A percentile compares a stretch with the other conserved stretches of the same genome.
phyloP scores from a whole-genome alignment of 2,113 vertebrate species.

The Acrocephalus kingi region DNA sequence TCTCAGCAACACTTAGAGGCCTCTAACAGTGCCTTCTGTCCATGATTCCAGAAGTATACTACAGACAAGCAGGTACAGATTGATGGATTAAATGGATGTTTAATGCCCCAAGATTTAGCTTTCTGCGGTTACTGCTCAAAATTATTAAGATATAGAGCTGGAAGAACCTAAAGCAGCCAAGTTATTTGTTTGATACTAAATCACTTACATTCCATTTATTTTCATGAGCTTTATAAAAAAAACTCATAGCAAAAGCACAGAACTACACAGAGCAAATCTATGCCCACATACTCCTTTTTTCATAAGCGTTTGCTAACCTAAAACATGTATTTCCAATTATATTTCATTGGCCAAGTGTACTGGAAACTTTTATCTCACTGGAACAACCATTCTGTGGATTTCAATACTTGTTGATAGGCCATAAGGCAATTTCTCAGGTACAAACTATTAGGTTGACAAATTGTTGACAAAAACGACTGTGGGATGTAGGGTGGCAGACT shows the following conservation, averaged over 20 bases:
- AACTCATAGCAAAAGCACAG: not conserved
- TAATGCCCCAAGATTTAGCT: not conserved
- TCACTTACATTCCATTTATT: not conserved
- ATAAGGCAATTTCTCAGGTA: constrained; percentile 41
- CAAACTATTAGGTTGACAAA: constrained; percentile 54
- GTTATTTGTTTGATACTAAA: not conserved
- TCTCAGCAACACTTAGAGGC: not conserved
- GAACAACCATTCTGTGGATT: not conserved
- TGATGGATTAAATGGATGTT: not conserved
- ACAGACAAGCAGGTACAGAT: not conserved
- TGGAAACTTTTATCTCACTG: not conserved
- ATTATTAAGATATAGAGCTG: not conserved
- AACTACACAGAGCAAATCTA: not conserved
- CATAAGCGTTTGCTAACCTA: not conserved
- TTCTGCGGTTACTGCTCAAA: not conserved
- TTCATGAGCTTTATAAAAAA: not conserved
- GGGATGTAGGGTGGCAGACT: constrained; percentile 64
- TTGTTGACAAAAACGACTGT: constrained; percentile 37
- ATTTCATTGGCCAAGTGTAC: not conserved
- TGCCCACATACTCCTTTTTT: not conserved
- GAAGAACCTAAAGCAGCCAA: not conserved
- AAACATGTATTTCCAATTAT: not conserved
- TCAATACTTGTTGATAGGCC: not conserved
- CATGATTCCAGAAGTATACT: not conserved
- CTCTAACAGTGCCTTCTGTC: not conserved